These are phyloP conservation scores for Nipponia nippon DNA, from an alignment of 2,113 vertebrate species.

Conservation along the genomic window DNA sequence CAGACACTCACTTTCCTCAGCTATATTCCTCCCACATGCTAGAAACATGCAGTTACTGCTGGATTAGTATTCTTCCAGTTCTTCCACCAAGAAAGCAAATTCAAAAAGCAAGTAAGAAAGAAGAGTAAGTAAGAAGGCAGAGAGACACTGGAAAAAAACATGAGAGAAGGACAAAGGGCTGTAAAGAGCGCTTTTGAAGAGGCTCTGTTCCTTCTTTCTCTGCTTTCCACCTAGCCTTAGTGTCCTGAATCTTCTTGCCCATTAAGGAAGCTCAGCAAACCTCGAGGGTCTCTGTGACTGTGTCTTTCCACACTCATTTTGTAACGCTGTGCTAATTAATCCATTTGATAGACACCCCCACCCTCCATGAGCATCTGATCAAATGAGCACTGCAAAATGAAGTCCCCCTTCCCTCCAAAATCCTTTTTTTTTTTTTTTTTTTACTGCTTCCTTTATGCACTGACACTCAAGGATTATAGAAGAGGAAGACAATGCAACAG, in stretches of 20 bases:
- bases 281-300: not conserved
- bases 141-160: not conserved
- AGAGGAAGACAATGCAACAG: not conserved
- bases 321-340: not conserved
- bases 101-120: not conserved
- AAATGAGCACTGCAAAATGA: not conserved
- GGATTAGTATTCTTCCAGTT: not conserved
- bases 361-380: not conserved
- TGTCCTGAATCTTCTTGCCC: not conserved
- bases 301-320: not conserved
- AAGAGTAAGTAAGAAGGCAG: not conserved
- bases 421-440: not conserved
- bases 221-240: not conserved
- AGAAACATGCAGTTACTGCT: not conserved
- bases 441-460: not conserved
- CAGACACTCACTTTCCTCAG: not conserved
- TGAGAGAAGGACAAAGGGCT: not conserved
- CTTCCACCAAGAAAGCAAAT: not conserved
- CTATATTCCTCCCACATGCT: not conserved
- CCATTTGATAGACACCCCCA: not conserved
- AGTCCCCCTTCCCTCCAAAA: not conserved
- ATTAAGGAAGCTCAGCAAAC: not conserved
- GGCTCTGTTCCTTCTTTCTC: not conserved
- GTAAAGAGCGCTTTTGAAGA: not conserved
- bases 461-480: not conserved